These are phyloP conservation scores for Xylophagus ater DNA, from an alignment of 2,888 invertebrate genomes.

Conservation along the genomic window DNA sequence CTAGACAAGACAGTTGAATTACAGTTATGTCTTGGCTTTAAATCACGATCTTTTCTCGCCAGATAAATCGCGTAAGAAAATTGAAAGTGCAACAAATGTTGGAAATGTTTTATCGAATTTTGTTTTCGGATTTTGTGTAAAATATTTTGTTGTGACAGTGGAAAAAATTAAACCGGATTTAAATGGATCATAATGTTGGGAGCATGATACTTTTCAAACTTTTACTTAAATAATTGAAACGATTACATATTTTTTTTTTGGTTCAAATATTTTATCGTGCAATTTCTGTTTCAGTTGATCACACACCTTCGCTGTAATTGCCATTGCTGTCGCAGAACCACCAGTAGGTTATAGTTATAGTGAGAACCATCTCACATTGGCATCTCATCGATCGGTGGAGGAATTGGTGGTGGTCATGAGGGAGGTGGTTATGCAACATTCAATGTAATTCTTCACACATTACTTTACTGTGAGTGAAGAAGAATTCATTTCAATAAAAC, in stretches of 20 bases:
- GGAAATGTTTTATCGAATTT: too few species aligned
- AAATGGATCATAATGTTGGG: not conserved
- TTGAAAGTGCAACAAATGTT: slow-evolving; percentile 9
- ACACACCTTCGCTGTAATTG: slow-evolving; percentile 59
- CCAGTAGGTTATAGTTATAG: slow-evolving; percentile 57
- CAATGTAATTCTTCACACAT: not conserved
- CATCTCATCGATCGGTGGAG: too few species aligned
- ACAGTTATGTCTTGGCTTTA: not conserved
- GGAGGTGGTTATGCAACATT: too few species aligned
- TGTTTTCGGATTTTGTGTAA: too few species aligned
- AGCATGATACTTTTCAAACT: not conserved
- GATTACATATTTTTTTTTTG: too few species aligned
- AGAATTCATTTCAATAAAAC: too few species aligned
- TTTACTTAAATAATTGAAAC: not conserved
- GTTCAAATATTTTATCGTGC: not conserved
- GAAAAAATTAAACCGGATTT: slow-evolving; percentile 5
- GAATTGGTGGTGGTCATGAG: slow-evolving; percentile 5
- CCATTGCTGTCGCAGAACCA: slow-evolving; percentile 54
- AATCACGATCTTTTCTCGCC: not conserved
- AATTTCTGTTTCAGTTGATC: slow-evolving; percentile 51
- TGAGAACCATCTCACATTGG: too few species aligned
- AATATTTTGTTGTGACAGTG: slow-evolving; percentile 7
- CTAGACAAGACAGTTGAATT: not conserved
- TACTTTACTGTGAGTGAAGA: too few species aligned
- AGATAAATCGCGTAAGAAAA: slow-evolving; percentile 2